phyloP scores from a whole-genome alignment of 2,797 vertebrate species.

The Nyctibius grandis region DNA sequence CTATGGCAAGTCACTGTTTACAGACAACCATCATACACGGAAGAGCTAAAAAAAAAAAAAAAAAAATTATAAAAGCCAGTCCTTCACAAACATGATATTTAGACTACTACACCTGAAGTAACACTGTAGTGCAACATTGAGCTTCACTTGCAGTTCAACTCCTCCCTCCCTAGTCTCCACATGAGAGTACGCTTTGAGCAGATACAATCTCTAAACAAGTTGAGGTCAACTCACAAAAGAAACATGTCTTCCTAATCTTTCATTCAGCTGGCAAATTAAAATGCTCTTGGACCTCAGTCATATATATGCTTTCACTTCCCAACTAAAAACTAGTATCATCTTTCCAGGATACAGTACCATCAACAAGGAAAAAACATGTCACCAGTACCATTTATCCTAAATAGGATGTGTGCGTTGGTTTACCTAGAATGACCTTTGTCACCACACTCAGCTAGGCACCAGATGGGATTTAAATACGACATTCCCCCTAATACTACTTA shows the following conservation, averaged over 20 bases:
- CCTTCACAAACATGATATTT: neutral
- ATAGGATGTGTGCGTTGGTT: neutral
- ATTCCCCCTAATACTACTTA: neutral
- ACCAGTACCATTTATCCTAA: neutral
- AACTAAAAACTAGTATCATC: neutral
- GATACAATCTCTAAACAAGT: neutral
- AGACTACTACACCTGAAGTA: neutral
- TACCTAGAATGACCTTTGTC: conserved; percentile 14
- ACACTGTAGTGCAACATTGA: rapidly evolving
- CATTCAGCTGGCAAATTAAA: neutral
- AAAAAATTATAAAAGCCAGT: neutral
- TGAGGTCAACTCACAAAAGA: neutral
- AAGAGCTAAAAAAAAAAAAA: neutral
- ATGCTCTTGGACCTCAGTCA: neutral
- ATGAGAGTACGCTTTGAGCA: neutral
- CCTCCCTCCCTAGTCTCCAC: neutral
- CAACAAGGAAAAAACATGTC: conserved; percentile 7
- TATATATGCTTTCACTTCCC: neutral
- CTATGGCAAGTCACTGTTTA: neutral
- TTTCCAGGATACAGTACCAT: neutral
- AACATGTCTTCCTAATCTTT: neutral
- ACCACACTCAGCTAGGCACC: neutral
- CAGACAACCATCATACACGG: neutral
- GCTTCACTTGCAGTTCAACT: neutral
- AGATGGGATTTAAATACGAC: neutral